These are phyloP conservation scores for Euwallacea fornicatus DNA, from an alignment of 1,140 invertebrate genomes.

Conservation along the genomic window DNA sequence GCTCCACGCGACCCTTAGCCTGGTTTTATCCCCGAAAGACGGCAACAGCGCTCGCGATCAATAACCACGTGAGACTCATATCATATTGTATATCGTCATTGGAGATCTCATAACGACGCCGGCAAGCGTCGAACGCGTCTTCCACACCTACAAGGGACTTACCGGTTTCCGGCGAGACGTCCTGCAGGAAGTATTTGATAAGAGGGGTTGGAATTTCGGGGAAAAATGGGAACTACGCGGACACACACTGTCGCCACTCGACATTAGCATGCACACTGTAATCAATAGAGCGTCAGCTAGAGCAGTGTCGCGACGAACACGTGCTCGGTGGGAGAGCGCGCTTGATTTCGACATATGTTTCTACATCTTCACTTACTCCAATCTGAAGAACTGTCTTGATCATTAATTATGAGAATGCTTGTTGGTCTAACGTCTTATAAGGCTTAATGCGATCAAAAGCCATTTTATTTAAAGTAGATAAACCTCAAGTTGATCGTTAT, in stretches of 20 bases:
- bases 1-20: constrained; percentile 4
- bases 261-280: constrained; percentile 50
- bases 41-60: constrained; percentile 42
- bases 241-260: constrained; percentile 44
- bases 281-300: constrained; percentile 45
- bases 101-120: constrained; percentile 48
- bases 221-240: constrained; percentile 20
- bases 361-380: background rate
- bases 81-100: constrained; percentile 52
- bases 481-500: no score
- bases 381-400: background rate
- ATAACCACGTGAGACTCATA: constrained; percentile 51
- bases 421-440: background rate
- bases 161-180: constrained; percentile 13
- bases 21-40: background rate
- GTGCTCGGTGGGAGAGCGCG: constrained; percentile 24
- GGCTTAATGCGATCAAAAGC: background rate
- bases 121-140: constrained; percentile 32
- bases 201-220: background rate
- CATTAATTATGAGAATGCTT: background rate
- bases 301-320: constrained; percentile 19
- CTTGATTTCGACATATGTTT: constrained; percentile 14
- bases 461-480: no score
- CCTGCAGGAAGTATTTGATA: background rate
- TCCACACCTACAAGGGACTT: constrained; percentile 15